phyloP scores from a whole-genome alignment of 2,888 invertebrate species.

The Caradrina clavipalpis region DNA sequence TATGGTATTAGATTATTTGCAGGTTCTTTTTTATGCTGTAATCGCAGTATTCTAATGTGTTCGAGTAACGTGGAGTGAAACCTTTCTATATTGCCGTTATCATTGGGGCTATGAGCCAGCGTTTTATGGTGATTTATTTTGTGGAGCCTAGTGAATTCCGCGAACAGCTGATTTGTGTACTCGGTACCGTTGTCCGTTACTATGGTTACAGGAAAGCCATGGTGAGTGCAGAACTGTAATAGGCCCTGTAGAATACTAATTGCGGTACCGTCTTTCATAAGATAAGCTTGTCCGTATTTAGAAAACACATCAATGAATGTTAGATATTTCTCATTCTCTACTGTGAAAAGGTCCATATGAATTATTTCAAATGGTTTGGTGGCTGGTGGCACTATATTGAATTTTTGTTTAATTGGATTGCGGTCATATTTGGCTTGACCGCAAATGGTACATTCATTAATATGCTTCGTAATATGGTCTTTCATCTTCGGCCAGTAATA shows the following conservation, averaged over 20 bases:
- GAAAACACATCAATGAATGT: conserved; percentile 52
- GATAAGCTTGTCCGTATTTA: conserved; percentile 56
- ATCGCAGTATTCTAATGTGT: conserved; percentile 45
- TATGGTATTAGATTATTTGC: conserved; percentile 40
- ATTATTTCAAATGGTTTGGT: conserved; percentile 47
- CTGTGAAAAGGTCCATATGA: conserved; percentile 56
- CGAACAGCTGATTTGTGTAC: conserved; percentile 41
- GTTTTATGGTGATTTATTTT: conserved; percentile 54
- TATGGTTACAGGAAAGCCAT: conserved; percentile 40
- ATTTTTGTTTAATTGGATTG: conserved; percentile 17
- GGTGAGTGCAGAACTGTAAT: conserved; percentile 48
- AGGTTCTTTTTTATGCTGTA: conserved; percentile 29
- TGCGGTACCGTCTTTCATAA: conserved; percentile 47
- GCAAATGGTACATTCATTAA: no score
- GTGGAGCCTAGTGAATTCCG: conserved; percentile 44
- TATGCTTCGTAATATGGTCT: no score
- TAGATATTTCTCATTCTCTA: conserved; percentile 54
- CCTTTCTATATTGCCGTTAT: conserved; percentile 51
- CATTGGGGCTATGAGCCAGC: conserved; percentile 50
- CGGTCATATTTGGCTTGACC: conserved; percentile 47
- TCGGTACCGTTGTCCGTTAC: conserved; percentile 53
- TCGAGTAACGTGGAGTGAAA: conserved; percentile 51
- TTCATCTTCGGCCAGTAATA: no score
- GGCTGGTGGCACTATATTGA: conserved; percentile 16
- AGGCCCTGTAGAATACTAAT: conserved; percentile 51